Base-by-base conservation (phyloP, 2,888 invertebrate genomes). In the Trachelus iudaicus region DNA sequence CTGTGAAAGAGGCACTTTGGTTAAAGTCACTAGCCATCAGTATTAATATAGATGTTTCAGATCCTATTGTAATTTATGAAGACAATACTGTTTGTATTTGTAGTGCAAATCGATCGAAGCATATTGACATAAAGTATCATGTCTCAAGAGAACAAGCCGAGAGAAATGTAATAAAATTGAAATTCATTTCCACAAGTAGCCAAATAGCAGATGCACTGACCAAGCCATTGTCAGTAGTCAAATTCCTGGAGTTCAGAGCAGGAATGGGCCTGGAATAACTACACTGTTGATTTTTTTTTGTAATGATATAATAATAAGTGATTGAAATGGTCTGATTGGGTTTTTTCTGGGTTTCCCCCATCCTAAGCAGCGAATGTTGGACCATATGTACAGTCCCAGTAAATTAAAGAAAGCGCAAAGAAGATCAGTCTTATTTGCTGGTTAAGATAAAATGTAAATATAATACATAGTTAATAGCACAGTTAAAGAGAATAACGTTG, bases 121-220 rank as follows among this genome's bases (percentile, higher is more conserved):
- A 88, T 79, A 88, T 89, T 75, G 87, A 89, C 77, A 88, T 87
- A 31, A 86, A 86, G 74, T 82, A 81, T 78, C 81, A 82, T 77
- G 81, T 79, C 69, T 37, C 79, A 23, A 56, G 80, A 74, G 78
- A 83, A 73, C 79, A 83, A 78, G 75, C 80, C 23, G 80, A 83
- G 69, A 80, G 83, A 30, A 79, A 79, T 33, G 87, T 92, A 92
- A 92, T 93, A 92, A 92, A 92, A 92, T 87, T 92, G 92, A 91
- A 92, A 92, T 91, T 93, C 93, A 91, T 92, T 92, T 87, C 93
- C 92, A 85, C 90, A 93, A 83, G 92, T 93, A 89, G 92, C 92
- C 84, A 92, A 91, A 88, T 92, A 92, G 87, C 93, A 92, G 86
- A 93, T 92, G 90, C 90, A 92, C 92, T 93, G 87, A 93, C 81